Evolutionary conservation across 2,113 vertebrate genomes (phyloP).

Genomic region (Azemiops feae): DNA sequence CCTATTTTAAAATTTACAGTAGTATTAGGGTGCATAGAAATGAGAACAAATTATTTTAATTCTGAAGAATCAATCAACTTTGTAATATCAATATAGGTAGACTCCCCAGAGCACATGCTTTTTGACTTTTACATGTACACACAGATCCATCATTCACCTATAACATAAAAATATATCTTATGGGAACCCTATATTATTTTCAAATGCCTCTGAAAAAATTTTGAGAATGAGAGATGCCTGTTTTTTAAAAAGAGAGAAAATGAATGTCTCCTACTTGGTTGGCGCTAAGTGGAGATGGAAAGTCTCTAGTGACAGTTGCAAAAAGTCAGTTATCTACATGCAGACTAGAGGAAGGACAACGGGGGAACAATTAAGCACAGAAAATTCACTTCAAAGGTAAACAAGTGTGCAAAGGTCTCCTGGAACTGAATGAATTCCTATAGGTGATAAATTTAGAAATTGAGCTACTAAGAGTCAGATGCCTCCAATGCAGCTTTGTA

Average conservation of each 20-base stretch:
- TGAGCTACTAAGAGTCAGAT: slow-evolving; percentile 4
- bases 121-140: neutral
- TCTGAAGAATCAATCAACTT: neutral
- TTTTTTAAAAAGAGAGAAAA: neutral
- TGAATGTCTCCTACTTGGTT: accelerated
- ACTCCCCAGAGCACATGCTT: neutral
- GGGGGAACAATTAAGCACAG: slow-evolving; percentile 9
- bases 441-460: slow-evolving; percentile 4
- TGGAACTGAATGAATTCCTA: neutral
- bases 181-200: neutral
- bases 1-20: neutral
- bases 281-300: accelerated
- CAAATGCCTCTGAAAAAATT: neutral
- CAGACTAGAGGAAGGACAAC: neutral
- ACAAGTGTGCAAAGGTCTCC: slow-evolving; percentile 16
- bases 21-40: neutral
- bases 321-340: neutral
- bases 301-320: neutral
- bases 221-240: neutral
- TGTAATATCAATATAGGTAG: neutral
- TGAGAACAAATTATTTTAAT: neutral
- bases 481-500: neutral
- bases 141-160: neutral
- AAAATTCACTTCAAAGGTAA: neutral
- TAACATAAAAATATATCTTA: neutral